phyloP scores from a whole-genome alignment of 2,888 invertebrate species.

The Hanleya hanleyi region DNA sequence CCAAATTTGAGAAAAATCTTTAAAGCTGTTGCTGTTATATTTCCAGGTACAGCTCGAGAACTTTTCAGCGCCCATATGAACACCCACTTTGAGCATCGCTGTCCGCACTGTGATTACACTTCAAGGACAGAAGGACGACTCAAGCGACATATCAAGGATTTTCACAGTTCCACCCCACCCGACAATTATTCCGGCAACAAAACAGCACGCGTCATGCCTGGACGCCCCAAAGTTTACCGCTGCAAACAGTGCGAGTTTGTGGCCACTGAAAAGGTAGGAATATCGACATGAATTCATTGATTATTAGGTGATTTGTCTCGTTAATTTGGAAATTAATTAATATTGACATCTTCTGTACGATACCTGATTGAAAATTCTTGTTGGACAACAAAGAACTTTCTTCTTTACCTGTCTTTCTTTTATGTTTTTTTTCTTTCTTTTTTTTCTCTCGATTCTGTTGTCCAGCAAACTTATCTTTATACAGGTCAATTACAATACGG shows the following conservation, averaged over 20 bases:
- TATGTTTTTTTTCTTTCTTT: too few species aligned
- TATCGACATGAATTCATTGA: not conserved
- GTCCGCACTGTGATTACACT: conserved; percentile 77
- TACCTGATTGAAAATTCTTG: too few species aligned
- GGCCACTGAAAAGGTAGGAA: conserved; percentile 83
- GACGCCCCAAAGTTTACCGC: conserved; percentile 83
- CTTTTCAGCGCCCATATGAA: conserved; percentile 76
- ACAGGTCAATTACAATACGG: too few species aligned
- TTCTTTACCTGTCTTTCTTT: too few species aligned
- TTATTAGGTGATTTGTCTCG: not conserved
- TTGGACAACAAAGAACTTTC: too few species aligned
- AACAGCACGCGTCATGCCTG: conserved; percentile 39
- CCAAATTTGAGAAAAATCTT: too few species aligned
- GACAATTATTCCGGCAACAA: conserved; percentile 55
- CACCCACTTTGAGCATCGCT: conserved; percentile 77
- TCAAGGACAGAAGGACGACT: conserved; percentile 76
- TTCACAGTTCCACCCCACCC: conserved; percentile 73
- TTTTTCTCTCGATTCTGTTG: too few species aligned
- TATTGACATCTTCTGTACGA: not conserved
- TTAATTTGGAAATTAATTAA: not conserved
- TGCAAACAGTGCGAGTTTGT: conserved; percentile 94
- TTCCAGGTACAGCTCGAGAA: conserved; percentile 73
- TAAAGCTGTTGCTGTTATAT: too few species aligned
- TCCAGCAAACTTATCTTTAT: too few species aligned
- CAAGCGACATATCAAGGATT: conserved; percentile 76